Evolutionary conservation across 2,888 invertebrate species (phyloP), one percentile per base, ranked within the genome.

Genomic region (Odontothrips loti): DNA sequence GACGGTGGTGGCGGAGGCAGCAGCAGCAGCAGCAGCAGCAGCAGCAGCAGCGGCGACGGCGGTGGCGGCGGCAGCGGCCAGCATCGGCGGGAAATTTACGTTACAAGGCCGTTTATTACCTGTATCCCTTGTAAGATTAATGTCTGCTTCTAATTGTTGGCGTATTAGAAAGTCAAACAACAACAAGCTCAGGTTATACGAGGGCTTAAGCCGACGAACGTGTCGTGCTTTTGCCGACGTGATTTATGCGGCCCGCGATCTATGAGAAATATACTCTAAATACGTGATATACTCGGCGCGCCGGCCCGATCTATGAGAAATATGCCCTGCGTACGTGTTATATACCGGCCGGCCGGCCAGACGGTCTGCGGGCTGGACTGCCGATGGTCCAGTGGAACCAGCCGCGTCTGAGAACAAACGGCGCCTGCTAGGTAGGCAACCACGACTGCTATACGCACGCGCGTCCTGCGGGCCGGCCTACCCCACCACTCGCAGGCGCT

Each of bases 141-240:
- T 75, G 68, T 75, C 68, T 23, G 68, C 68, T 75, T 75, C 68
- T 75, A 75, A 75, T 75, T 75, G 68, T 75, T 75, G 68, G 68
- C 68, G 68, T 75, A 75, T 75, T 75, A 75, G 68, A 75, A 75
- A 75, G 68, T 75, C 68, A 75, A 75, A 75, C 68, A 75, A 75
- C 68, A 75, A 75, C 68, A 75, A 75, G 68, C 23, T 75, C 27
- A 75, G 68, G 23, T 75, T 75, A 75, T 75, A 43, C 34, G 68
- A n/a, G n/a, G n/a, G 68, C 68, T 75, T 75, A 75, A 75, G 68
- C 68, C 68, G 68, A 75, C 27, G 68, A 75, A 75, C 68, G 68
- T 75, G 68, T 17, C 17, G 11, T 43, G 34, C 34, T 43, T 27
- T 75, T 75, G 27, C 27, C 10, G 68, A 6, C 23, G 68, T 75